Base-by-base conservation (phyloP, 2,888 invertebrate genomes). In the Phaedon cochleariae region DNA sequence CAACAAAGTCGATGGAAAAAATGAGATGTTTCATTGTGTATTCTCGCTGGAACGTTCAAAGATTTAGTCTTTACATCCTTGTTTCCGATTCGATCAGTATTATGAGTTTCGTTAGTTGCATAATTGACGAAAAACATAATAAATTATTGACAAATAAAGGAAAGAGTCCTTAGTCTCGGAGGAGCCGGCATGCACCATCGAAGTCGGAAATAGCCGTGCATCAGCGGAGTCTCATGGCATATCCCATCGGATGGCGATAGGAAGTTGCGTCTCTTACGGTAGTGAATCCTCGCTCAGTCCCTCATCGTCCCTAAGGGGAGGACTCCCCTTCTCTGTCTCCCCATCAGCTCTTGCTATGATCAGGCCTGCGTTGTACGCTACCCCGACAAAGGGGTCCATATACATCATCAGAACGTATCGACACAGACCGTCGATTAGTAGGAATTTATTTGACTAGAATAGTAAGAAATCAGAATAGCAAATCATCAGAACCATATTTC, bases 311-410 rank as follows among this genome's bases (percentile, higher is more conserved):
- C 65, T 57, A 55, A 61, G 18, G 55, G 29, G 55, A 49, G 17
- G 37, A 31, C 10, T 17, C 34, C 31, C 46, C 55, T 60, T 61
- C 53, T 57, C 45, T 53, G 52, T 55, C 64, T 65, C 53, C 51
- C 48, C 73, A 74, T 75, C 77, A 78, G 76, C 75, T 76, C 76
- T 77, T 77, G 79, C 74, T 75, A 74, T 64, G 77, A 77, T 77
- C 26, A 7, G 26, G 26, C 26, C 26, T 26, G 26, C 26, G 4
- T 26, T 5, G 26, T 5, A 26, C 26, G 26, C 26, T 7, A 26
- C 26, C 7, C 26, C 4, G 7, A 26, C 3, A 26, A 26, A 26
- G 26, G n/a, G n/a, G n/a, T n/a, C n/a, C n/a, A n/a, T n/a, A n/a
- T n/a, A n/a, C n/a, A n/a, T n/a, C n/a, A n/a, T n/a, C n/a, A n/a